Conservation (phyloP, 2,888 invertebrate species). For the Branchellion lobata region DNA sequence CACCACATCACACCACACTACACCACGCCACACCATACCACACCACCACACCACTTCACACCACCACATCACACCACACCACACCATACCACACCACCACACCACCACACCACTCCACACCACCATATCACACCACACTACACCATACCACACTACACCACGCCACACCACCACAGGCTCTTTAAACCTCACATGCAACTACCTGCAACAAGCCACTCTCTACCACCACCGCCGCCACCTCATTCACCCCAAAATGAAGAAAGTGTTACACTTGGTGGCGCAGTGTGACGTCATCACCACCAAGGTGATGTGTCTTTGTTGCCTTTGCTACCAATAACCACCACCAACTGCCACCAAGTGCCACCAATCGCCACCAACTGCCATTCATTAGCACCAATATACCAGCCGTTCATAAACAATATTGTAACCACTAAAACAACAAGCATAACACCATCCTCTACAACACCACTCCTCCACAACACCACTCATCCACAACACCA, state of each 20-base stretch:
- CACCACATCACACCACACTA: no score
- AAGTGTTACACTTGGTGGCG: background rate
- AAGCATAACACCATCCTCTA: no score
- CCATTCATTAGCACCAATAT: no score
- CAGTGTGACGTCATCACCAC: background rate
- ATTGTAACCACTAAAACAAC: no score
- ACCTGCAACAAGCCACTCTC: background rate
- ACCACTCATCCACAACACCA: no score
- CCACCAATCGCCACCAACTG: no score
- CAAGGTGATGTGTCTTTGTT: no score
- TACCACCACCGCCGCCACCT: background rate
- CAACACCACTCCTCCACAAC: no score
- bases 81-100: background rate
- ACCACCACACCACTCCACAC: background rate
- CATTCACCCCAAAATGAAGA: background rate
- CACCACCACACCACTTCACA: background rate
- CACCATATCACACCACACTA: background rate
- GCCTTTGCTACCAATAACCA: no score
- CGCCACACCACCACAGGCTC: background rate
- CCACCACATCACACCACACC: background rate
- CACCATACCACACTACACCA: background rate
- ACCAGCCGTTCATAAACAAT: no score
- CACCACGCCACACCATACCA: background rate
- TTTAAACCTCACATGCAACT: background rate
- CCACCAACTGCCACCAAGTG: no score